A percentile compares a stretch with the other conserved stretches of the same genome.
These are phyloP conservation scores for Pelusios castaneus DNA, from an alignment of 2,113 vertebrate genomes.

Conservation along the genomic window DNA sequence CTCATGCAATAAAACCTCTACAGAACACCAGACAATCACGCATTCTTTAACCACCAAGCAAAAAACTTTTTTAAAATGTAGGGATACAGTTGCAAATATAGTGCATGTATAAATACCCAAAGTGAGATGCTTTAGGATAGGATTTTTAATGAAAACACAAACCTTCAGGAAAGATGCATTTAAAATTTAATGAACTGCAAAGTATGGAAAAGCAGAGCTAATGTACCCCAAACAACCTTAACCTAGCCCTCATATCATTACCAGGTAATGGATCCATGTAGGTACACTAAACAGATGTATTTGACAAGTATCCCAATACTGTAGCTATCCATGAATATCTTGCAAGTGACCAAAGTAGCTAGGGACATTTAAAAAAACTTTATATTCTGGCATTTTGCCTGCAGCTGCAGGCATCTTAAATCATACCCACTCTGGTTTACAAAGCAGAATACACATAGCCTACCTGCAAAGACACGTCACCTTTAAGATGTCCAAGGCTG, in stretches of 20 bases:
- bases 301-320: not conserved
- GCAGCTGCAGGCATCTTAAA: conserved; percentile 31
- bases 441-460: not conserved
- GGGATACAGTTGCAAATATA: not conserved
- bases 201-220: not conserved
- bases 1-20: not conserved
- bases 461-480: not conserved
- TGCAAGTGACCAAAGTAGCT: not conserved
- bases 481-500: not conserved
- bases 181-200: not conserved
- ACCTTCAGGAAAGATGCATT: not conserved
- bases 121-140: not conserved
- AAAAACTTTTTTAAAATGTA: not conserved
- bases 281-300: not conserved
- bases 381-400: not conserved
- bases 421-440: not conserved
- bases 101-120: not conserved
- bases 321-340: not conserved
- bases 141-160: not conserved
- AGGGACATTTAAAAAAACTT: not conserved
- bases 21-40: not conserved
- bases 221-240: not conserved
- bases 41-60: not conserved
- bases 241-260: not conserved
- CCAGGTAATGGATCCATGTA: not conserved